Evolutionary conservation across 2,888 invertebrate genomes (phyloP).

Genomic region (Stegana nigrithorax): DNA sequence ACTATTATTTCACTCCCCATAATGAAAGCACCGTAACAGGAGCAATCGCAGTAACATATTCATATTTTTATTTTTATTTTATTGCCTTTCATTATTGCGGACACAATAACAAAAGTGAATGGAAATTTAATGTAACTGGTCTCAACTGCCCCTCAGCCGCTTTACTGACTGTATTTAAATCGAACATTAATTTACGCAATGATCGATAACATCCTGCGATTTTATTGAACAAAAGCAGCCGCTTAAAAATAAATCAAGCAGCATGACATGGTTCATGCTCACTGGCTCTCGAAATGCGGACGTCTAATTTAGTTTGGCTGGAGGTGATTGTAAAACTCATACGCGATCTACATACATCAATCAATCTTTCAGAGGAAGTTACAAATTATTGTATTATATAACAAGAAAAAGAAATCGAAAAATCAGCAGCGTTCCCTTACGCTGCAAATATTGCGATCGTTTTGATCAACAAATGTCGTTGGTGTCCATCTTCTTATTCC

Average conservation of each 20-base stretch:
- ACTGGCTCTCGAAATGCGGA: slow-evolving; percentile 22
- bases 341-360: slow-evolving; percentile 35
- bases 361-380: slow-evolving; percentile 56
- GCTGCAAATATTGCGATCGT: neutral
- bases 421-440: slow-evolving; percentile 63
- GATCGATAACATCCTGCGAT: slow-evolving; percentile 67
- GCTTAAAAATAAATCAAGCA: slow-evolving; percentile 25
- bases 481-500: too few species aligned
- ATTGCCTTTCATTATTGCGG: too few species aligned
- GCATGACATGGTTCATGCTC: slow-evolving; percentile 17
- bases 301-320: neutral
- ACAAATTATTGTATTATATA: slow-evolving; percentile 46
- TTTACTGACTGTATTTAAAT: slow-evolving; percentile 23
- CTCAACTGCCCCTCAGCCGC: neutral
- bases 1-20: too few species aligned
- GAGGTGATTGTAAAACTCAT: slow-evolving; percentile 49
- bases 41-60: too few species aligned
- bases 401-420: slow-evolving; percentile 32
- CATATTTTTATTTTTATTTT: slow-evolving; percentile 55
- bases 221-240: slow-evolving; percentile 59
- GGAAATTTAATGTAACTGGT: slow-evolving; percentile 18
- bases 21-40: too few species aligned
- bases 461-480: slow-evolving; percentile 20
- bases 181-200: slow-evolving; percentile 59
- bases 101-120: slow-evolving; percentile 42